Evolutionary conservation across 1,140 invertebrate species (phyloP).

Genomic region (Sipha flava): DNA sequence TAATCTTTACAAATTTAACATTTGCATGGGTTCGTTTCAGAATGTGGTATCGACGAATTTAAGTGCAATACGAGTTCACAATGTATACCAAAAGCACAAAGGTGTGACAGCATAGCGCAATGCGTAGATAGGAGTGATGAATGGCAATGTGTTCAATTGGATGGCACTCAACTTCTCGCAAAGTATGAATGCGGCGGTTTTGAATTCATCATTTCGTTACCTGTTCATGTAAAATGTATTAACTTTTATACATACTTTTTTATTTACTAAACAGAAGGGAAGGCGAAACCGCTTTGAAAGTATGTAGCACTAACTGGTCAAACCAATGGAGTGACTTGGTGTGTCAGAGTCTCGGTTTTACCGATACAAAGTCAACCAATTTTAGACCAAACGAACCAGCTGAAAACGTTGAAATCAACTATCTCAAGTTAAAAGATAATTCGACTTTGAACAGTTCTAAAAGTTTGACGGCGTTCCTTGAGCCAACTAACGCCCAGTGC

Average conservation of each 20-base stretch:
- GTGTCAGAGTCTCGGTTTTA: slow-evolving; percentile 50
- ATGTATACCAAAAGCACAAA: slow-evolving; percentile 48
- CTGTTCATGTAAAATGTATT: too few relatives aligned
- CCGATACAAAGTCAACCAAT: slow-evolving; percentile 42
- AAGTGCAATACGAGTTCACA: slow-evolving; percentile 50
- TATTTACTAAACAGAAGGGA: slow-evolving; percentile 44
- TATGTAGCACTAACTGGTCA: slow-evolving; percentile 51
- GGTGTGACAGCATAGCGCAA: slow-evolving; percentile 54
- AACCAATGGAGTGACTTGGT: slow-evolving; percentile 48
- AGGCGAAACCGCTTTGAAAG: slow-evolving; percentile 40
- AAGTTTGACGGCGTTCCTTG: slow-evolving; percentile 45
- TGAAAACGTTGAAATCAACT: slow-evolving; percentile 33
- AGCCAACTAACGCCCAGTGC: slow-evolving; percentile 44
- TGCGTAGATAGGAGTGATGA: slow-evolving; percentile 59
- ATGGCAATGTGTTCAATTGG: slow-evolving; percentile 44
- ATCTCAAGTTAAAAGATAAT: slow-evolving; percentile 45
- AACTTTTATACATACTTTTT: too few relatives aligned
- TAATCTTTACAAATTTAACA: background rate
- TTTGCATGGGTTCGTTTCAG: slow-evolving; percentile 42
- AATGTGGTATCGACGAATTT: slow-evolving; percentile 49
- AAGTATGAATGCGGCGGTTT: background rate
- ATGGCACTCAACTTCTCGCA: background rate
- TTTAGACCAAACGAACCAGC: background rate
- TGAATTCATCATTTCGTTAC: too few relatives aligned
- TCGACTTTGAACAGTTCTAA: slow-evolving; percentile 37